Evolutionary conservation across 1,140 invertebrate species (phyloP), one percentile per base, ranked within the genome.

Genomic region (Drosophila sulfurigaster): DNA sequence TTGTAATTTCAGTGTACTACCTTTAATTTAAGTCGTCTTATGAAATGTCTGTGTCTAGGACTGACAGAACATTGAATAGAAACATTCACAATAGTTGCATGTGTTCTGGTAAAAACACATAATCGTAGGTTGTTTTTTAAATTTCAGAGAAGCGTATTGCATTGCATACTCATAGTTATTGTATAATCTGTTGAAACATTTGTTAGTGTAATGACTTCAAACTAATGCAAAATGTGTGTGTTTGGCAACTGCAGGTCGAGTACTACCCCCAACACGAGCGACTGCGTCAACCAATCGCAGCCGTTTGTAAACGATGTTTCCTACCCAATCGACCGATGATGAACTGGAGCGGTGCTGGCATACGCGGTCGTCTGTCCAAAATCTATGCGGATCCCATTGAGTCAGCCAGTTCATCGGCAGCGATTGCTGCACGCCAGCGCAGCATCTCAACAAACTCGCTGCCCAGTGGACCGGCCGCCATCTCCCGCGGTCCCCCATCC

Each of bases 211-310:
- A 13, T 30, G 20, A 25, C 25, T n/a, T 51, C 7, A 7, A 75
- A 75, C 75, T 77, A 80, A 80, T 80, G 25, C 7, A 65, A 25
- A 8, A 13, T 48, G 2, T 57, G 11, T 46, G 13, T 20, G 3
- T 35, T 49, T 54, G 38, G 28, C 10, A 52, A 59, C 66, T 52
- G 51, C 75, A 93, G 93, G 92, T 91, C 92, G 92, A 85, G 83
- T 92, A 91, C 70, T 92, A 79, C 92, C 92, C 81, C 92, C 92
- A 79, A 92, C 92, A 85, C 82, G 92, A 92, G 91, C 92, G 88
- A 92, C 91, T 91, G 89, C 91, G 80, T 90, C 91, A 92, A 92
- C 92, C 88, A 80, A 92, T 79, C 91, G 92, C 88, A 85, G 91
- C 82, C 91, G 92, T 79, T 92, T 92, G 91, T 92, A 92, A 91